These are phyloP conservation scores for Epirrhoe tristata DNA, from an alignment of 2,888 invertebrate genomes.

Conservation along the genomic window DNA sequence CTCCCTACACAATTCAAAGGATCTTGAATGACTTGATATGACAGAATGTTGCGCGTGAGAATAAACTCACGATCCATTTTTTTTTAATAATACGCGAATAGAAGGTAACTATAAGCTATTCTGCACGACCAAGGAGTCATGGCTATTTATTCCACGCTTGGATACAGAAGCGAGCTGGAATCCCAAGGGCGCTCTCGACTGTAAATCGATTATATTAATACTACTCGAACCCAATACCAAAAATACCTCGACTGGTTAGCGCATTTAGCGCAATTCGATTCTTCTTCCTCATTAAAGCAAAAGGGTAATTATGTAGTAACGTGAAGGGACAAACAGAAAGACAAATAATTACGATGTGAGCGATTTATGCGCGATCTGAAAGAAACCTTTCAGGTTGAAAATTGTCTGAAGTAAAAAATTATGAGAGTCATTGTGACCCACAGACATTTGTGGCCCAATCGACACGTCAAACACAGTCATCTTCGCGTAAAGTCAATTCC, in stretches of 20 bases:
- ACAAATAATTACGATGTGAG: too few species aligned
- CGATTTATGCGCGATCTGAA: too few species aligned
- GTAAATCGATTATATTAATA: constrained; percentile 49
- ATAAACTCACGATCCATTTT: too few species aligned
- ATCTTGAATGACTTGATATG: too few species aligned
- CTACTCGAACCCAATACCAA: constrained; percentile 42
- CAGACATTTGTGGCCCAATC: not conserved
- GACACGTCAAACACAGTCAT: not conserved
- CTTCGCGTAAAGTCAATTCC: not conserved
- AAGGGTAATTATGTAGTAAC: not conserved
- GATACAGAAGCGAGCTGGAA: constrained; percentile 49
- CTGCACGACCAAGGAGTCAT: constrained; percentile 40
- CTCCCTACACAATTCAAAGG: too few species aligned
- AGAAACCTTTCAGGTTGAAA: too few species aligned
- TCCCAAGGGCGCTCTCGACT: constrained; percentile 46
- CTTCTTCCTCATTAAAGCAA: constrained; percentile 1
- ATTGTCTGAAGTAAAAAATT: not conserved
- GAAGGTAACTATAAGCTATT: not conserved
- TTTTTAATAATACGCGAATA: too few species aligned
- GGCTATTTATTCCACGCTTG: constrained; percentile 58
- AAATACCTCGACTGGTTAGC: constrained; percentile 29
- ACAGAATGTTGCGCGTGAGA: too few species aligned
- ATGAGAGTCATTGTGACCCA: not conserved
- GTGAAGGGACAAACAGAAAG: not conserved
- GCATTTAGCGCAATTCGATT: constrained; percentile 22